These are phyloP conservation scores for Trissolcus brochymenae DNA, from an alignment of 2,888 invertebrate genomes.

Conservation along the genomic window DNA sequence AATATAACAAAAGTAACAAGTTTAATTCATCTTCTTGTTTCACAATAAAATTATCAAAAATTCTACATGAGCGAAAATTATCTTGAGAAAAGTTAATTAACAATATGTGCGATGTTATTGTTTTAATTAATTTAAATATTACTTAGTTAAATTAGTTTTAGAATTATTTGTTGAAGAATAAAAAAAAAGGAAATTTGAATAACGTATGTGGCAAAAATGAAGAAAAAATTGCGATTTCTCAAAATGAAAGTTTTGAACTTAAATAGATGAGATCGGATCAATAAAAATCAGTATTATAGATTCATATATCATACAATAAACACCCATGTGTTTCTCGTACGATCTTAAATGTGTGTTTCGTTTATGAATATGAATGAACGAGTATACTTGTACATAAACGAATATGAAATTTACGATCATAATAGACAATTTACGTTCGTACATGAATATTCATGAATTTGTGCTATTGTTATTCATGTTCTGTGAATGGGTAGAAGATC, in stretches of 20 bases:
- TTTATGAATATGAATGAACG: conserved; percentile 50
- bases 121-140: too few relatives aligned
- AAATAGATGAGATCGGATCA: background rate
- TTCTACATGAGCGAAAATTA: too few relatives aligned
- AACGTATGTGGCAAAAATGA: too few relatives aligned
- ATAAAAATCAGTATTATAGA: conserved; percentile 11
- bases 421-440: conserved; percentile 42
- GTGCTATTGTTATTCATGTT: conserved; percentile 43
- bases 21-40: background rate
- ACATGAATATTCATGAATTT: conserved; percentile 37
- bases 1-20: too few relatives aligned
- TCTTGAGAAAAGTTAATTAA: too few relatives aligned
- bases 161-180: too few relatives aligned
- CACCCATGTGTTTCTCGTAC: conserved; percentile 35
- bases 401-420: conserved; percentile 46
- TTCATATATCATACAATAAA: conserved; percentile 30
- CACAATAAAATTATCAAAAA: background rate
- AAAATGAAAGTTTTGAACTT: too few relatives aligned
- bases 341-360: conserved; percentile 38
- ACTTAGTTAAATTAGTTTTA: too few relatives aligned
- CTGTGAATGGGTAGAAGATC: conserved; percentile 26
- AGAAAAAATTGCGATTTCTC: too few relatives aligned
- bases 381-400: conserved; percentile 45
- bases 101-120: too few relatives aligned
- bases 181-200: too few relatives aligned